These are phyloP conservation scores for Sphenopsis melanotis DNA, from an alignment of 2,797 vertebrate genomes.

Conservation along the genomic window DNA sequence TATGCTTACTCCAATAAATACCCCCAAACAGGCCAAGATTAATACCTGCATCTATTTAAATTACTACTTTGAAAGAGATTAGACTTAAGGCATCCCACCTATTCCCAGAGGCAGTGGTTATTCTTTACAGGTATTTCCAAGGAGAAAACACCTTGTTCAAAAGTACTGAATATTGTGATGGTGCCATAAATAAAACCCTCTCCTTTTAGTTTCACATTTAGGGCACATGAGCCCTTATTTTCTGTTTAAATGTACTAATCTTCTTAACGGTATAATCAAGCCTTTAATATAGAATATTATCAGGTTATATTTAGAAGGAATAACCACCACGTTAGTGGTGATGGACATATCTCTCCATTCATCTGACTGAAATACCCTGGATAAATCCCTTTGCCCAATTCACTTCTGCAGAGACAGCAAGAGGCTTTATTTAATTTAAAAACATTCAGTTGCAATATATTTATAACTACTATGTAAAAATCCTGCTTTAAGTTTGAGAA, in stretches of 20 bases:
- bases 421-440: conserved; percentile 50
- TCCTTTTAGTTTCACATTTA: conserved; percentile 34
- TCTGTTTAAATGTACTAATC: conserved; percentile 57
- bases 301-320: conserved; percentile 66
- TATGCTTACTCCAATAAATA: not conserved
- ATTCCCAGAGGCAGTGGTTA: not conserved
- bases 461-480: conserved; percentile 51
- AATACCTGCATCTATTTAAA: not conserved
- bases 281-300: conserved; percentile 51
- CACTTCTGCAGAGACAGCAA: conserved; percentile 44
- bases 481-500: conserved; percentile 8
- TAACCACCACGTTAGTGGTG: conserved; percentile 19
- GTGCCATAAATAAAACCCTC: not conserved
- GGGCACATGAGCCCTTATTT: conserved; percentile 40
- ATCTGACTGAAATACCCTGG: conserved; percentile 50
- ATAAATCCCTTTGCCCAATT: conserved; percentile 34
- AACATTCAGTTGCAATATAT: conserved; percentile 34
- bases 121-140: not conserved
- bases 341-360: conserved; percentile 54
- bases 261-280: conserved; percentile 60
- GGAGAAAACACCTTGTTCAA: not conserved
- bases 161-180: not conserved
- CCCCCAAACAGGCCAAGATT: not conserved
- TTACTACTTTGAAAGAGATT: not conserved
- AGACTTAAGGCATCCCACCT: not conserved